phyloP scores from a whole-genome alignment of 2,888 invertebrate genomes.

The Chirona hameri region DNA sequence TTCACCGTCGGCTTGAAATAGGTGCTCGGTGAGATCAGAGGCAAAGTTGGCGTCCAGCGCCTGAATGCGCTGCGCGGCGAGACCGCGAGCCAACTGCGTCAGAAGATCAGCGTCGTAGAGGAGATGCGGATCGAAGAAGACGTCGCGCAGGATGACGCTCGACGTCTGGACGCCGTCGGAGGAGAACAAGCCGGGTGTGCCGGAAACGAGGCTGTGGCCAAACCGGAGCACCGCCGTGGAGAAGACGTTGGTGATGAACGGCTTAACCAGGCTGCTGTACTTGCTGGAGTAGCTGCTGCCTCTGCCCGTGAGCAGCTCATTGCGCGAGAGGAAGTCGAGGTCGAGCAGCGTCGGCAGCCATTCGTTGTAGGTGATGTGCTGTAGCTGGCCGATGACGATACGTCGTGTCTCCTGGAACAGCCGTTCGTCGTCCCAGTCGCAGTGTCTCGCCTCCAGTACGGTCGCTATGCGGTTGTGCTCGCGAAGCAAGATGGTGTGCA shows the following conservation, averaged over 20 bases:
- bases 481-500: slow-evolving; percentile 63
- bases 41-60: background rate
- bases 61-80: background rate
- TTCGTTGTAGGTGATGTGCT: slow-evolving; percentile 75
- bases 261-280: slow-evolving; percentile 30
- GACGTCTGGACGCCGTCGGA: background rate
- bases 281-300: slow-evolving; percentile 38
- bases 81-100: background rate
- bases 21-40: slow-evolving; percentile 1
- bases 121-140: slow-evolving; percentile 8
- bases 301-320: background rate
- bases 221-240: slow-evolving; percentile 37
- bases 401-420: slow-evolving; percentile 54
- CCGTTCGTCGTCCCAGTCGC: slow-evolving; percentile 53
- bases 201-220: slow-evolving; percentile 36
- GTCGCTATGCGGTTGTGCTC: slow-evolving; percentile 53
- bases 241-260: slow-evolving; percentile 36
- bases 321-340: background rate
- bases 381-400: slow-evolving; percentile 55
- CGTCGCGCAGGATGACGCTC: background rate
- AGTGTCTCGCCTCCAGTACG: slow-evolving; percentile 48
- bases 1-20: background rate
- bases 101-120: background rate
- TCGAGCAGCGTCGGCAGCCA: slow-evolving; percentile 68
- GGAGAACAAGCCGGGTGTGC: background rate